Base-by-base conservation (phyloP, 2,113 vertebrate species). In the Pterocles burchelli region DNA sequence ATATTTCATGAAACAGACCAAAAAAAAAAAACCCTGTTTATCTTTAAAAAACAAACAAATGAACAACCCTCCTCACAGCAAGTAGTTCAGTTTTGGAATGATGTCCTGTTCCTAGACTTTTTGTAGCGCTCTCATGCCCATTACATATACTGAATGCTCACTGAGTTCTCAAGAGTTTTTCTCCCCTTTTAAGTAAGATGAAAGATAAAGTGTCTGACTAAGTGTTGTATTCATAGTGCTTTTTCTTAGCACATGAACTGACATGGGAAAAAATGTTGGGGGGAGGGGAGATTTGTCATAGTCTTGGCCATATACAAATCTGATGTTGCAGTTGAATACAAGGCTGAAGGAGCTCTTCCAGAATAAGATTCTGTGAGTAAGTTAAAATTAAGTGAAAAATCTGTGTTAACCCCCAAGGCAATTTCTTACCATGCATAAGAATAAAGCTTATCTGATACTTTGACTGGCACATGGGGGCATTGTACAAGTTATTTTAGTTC, bases 31-130 rank as follows among this genome's bases (percentile, higher is more conserved):
- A 0, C 0, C 6, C 29, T 89, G 89, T 95, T 97, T 97, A 88
- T 94, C 87, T 94, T 94, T 80, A 78, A 93, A 92, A 96, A 96
- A 96, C 95, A 95, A 95, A 93, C 94, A 97, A 95, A 91, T 85
- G 93, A 92, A 87, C 91, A 87, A 57, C 82, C 76, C 61, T 57
- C 73, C 55, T 90, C 93, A 58, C 76, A 92, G 86, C 85, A 74
- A 85, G 89, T 89, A 90, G 89, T 75, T 92, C 55, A 67, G 79
- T 77, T 95, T 92, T 73, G 62, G 84, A 93, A 86, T 49, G 18
- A 81, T 91, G 65, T 80, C 76, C 49, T 29, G 26, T 85, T 89
- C 77, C 54, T 91, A 54, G 75, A 54, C 51, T 74, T 93, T 75
- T 61, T 85, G 71, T 82, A 85, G 88, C 4, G 2, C 49, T 89